Base-by-base conservation (phyloP, 2,888 invertebrate genomes). In the Choreutis nemorana region DNA sequence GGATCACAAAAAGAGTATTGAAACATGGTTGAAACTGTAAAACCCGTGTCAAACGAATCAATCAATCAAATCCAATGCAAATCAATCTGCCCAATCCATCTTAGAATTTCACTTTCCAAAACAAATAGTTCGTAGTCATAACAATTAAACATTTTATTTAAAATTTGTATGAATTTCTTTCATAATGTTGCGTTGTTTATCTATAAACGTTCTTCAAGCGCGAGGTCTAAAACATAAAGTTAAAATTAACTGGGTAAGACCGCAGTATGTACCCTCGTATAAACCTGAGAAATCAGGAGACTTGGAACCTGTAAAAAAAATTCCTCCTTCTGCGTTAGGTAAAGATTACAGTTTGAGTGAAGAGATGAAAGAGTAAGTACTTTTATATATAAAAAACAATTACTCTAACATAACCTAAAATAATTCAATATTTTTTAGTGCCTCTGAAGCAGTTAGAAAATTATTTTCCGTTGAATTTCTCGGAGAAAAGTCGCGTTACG, bases 181-280 rank as follows among this genome's bases (percentile, higher is more conserved):
- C 4, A 44, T 20, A 40, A 77, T 78, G 78, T 44, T 78, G 36
- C 60, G 70, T 23, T 57, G 58, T 26, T 31, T 70, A 32, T 43
- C 55, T 2, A 50, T 33, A 36, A 75, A 50, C 40, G 42, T 58
- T 53, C 67, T 67, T 48, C 87, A 37, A 80, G 47, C 46, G 14
- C 68, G 78, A 20, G 72, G 72, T n/a, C 56, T 87, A 42, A 90
- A 90, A 57, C 84, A 86, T 15, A 83, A 85, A 46, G 65, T 90
- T 18, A 87, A 89, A 63, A 86, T 92, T 25, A 87, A 88, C 77
- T 92, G 91, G 91, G 80, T 84, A 4, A 80, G 85, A 14, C 92
- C 92, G 0, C 83, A 83, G 14, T 86, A 86, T 54, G 78, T 90
- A 11, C 75, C 85, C 0, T 81, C 83, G 25, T 82, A 81, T 35